Conservation (phyloP, 92 coral and sea anemone species). For the Actinostola sp. region DNA sequence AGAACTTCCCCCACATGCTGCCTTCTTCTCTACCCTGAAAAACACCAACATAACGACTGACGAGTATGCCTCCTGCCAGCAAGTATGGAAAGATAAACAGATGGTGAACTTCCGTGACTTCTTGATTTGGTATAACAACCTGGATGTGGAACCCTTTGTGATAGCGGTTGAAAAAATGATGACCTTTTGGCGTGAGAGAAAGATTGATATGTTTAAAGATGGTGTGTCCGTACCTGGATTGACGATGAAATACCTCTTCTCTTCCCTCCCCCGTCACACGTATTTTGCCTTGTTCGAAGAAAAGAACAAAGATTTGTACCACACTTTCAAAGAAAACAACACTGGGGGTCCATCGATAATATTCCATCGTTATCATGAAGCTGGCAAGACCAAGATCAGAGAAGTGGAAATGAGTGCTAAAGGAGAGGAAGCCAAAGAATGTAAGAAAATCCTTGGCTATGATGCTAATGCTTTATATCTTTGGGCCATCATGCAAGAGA, state of each 20-base stretch:
- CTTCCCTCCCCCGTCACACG: constrained; percentile 15
- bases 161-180: constrained; percentile 50
- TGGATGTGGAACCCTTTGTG: constrained; percentile 40
- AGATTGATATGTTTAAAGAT: constrained; percentile 45
- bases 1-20: constrained; percentile 25
- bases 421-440: constrained; percentile 11
- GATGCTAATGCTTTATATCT: constrained; percentile 37
- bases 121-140: constrained; percentile 38
- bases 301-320: constrained; percentile 15
- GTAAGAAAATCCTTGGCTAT: constrained; percentile 22
- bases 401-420: not conserved
- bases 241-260: constrained; percentile 31
- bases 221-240: constrained; percentile 46
- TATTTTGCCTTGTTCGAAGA: constrained; percentile 8
- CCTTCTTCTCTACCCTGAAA: constrained; percentile 18
- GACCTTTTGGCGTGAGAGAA: constrained; percentile 36
- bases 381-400: constrained; percentile 11
- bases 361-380: constrained; percentile 23
- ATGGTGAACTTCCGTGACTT: constrained; percentile 22
- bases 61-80: constrained; percentile 45
- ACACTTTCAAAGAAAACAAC: constrained; percentile 22
- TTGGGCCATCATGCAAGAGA: constrained; percentile 16
- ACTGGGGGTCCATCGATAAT: constrained; percentile 32
- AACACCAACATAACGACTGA: constrained; percentile 27
- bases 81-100: constrained; percentile 25